Percentiles rank a stretch among this genome's conserved stretches.
These are phyloP conservation scores for Orchesella flavescens DNA, from an alignment of 2,888 invertebrate genomes.

Conservation along the genomic window DNA sequence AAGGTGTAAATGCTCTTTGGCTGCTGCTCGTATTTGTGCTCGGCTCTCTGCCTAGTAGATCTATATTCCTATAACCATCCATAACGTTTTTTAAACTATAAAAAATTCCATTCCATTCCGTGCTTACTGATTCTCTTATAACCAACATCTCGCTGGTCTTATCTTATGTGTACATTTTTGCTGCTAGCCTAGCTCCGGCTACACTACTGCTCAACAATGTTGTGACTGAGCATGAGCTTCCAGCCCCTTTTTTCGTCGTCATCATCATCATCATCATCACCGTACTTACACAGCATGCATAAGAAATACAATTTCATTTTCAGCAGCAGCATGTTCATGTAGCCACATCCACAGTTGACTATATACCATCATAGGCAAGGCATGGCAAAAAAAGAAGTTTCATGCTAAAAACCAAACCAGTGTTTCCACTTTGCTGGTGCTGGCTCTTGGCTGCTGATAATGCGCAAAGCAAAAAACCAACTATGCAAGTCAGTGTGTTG, in stretches of 20 bases:
- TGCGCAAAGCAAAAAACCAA: conserved; percentile 26
- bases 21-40: conserved; percentile 16
- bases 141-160: conserved; percentile 38
- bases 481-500: conserved; percentile 3
- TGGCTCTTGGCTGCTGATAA: neutral
- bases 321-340: conserved; percentile 6
- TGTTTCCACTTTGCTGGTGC: too few species aligned
- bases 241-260: conserved; percentile 52
- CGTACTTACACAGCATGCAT: neutral
- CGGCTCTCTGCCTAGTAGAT: conserved; percentile 24
- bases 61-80: conserved; percentile 47
- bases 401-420: too few species aligned
- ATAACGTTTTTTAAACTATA: conserved; percentile 41
- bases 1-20: conserved; percentile 52
- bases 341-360: conserved; percentile 6
- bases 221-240: conserved; percentile 63
- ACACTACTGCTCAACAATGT: conserved; percentile 30
- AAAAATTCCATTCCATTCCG: conserved; percentile 41
- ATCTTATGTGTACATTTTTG: conserved; percentile 40
- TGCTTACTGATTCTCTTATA: conserved; percentile 38
- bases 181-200: conserved; percentile 18
- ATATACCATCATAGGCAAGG: conserved; percentile 10
- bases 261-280: conserved; percentile 14
- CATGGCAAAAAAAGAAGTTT: neutral
- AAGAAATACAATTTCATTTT: neutral